Percentiles rank a stretch among this genome's conserved stretches.
Evolutionary conservation across 2,888 invertebrate genomes (phyloP).

Genomic region (Chrysolina oricalcia): DNA sequence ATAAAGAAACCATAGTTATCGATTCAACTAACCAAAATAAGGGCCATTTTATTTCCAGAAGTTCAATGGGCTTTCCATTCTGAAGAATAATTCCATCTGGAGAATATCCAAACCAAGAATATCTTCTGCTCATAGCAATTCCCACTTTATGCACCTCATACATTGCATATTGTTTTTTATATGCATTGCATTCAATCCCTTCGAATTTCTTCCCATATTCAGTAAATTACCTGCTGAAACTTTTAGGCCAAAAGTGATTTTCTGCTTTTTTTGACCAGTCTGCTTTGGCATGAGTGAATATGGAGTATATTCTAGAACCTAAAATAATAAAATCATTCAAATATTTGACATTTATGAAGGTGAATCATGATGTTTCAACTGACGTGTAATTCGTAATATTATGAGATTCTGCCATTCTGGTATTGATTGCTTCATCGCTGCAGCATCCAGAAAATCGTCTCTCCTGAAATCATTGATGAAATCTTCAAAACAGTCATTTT

Average conservation of each 20-base stretch:
- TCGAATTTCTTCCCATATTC: conserved; percentile 35
- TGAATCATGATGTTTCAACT: conserved; percentile 32
- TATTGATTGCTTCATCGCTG: neutral
- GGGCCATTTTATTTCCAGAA: too few relatives aligned
- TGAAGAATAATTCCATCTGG: conserved; percentile 42
- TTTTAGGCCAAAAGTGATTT: too few relatives aligned
- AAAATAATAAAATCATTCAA: too few relatives aligned
- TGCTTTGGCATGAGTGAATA: too few relatives aligned
- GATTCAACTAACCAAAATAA: conserved; percentile 24
- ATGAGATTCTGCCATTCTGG: conserved; percentile 24
- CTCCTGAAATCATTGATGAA: neutral
- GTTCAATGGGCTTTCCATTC: conserved; percentile 38
- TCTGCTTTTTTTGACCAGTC: too few relatives aligned
- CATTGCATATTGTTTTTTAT: conserved; percentile 16
- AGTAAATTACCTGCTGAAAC: too few relatives aligned
- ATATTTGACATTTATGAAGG: conserved; percentile 26
- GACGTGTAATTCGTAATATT: conserved; percentile 15
- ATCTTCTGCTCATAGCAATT: conserved; percentile 33
- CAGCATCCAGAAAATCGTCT: too few relatives aligned
- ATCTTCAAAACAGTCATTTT: too few relatives aligned
- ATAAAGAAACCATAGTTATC: conserved; percentile 5
- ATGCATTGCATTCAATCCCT: conserved; percentile 20
- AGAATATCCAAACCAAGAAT: conserved; percentile 45
- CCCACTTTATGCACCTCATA: conserved; percentile 31
- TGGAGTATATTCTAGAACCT: too few relatives aligned